Evolutionary conservation across 2,113 vertebrate species (phyloP).

Genomic region (Megaceryle maxima): DNA sequence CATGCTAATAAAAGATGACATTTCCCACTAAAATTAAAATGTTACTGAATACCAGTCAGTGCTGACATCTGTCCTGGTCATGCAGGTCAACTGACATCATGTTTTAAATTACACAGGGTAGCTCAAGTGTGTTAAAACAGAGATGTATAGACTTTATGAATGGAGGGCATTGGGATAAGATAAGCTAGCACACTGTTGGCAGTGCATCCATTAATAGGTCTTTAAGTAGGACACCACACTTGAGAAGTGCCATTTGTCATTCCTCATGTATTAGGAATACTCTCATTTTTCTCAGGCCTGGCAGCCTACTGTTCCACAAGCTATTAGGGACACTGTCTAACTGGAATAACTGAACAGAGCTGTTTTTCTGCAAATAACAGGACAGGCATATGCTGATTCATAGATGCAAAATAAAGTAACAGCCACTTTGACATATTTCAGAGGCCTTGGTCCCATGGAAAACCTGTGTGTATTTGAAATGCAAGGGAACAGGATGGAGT

Average conservation of each 20-base stretch:
- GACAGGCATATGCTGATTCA: background rate
- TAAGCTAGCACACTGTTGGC: background rate
- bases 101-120: background rate
- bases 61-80: background rate
- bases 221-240: background rate
- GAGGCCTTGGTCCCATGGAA: background rate
- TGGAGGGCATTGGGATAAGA: background rate
- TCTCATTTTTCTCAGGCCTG: background rate
- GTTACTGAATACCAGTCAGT: background rate
- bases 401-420: background rate
- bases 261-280: background rate
- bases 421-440: background rate
- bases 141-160: background rate
- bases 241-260: background rate
- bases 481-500: background rate
- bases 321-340: background rate
- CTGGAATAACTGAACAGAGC: background rate
- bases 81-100: accelerated
- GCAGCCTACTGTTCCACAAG: background rate
- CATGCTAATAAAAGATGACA: background rate
- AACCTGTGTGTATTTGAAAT: background rate
- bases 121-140: background rate
- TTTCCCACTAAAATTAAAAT: background rate
- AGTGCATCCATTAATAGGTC: background rate
- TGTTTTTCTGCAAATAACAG: background rate